Evolutionary conservation across 2,888 invertebrate species (phyloP).

Genomic region (Thera britannica): DNA sequence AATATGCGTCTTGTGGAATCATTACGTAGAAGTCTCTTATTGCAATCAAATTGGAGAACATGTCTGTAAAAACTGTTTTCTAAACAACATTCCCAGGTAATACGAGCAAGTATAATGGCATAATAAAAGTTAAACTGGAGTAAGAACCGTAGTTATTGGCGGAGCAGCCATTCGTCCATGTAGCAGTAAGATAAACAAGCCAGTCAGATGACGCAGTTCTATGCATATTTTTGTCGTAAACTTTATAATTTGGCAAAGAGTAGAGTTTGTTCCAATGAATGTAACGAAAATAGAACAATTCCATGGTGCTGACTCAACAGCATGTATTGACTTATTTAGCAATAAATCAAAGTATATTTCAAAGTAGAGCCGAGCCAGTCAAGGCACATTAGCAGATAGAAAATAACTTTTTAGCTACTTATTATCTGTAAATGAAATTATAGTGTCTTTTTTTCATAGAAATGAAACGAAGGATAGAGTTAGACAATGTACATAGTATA

Average conservation of each 20-base stretch:
- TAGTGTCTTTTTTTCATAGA: background rate
- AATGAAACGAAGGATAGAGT: background rate
- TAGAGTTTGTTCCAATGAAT: conserved; percentile 67
- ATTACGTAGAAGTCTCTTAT: background rate
- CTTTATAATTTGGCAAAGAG: conserved; percentile 78
- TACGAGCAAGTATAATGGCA: conserved; percentile 23
- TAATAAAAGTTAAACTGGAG: conserved; percentile 36
- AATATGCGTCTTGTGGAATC: background rate
- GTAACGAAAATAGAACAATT: conserved; percentile 76
- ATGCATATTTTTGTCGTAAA: conserved; percentile 76
- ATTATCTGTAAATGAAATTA: no score
- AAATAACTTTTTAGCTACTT: no score
- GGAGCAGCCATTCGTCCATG: conserved; percentile 41
- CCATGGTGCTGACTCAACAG: conserved; percentile 68
- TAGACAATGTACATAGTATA: background rate
- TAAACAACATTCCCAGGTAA: conserved; percentile 12
- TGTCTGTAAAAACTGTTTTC: conserved; percentile 1
- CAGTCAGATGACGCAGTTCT: conserved; percentile 61
- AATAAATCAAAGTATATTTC: conserved; percentile 36
- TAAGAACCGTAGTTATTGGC: conserved; percentile 33
- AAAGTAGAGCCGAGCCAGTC: background rate
- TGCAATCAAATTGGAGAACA: background rate
- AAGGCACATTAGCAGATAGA: no score
- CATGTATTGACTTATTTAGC: conserved; percentile 43
- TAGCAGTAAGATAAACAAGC: conserved; percentile 51